phyloP scores from a whole-genome alignment of 1,140 invertebrate species.

The Drosophila asahinai region DNA sequence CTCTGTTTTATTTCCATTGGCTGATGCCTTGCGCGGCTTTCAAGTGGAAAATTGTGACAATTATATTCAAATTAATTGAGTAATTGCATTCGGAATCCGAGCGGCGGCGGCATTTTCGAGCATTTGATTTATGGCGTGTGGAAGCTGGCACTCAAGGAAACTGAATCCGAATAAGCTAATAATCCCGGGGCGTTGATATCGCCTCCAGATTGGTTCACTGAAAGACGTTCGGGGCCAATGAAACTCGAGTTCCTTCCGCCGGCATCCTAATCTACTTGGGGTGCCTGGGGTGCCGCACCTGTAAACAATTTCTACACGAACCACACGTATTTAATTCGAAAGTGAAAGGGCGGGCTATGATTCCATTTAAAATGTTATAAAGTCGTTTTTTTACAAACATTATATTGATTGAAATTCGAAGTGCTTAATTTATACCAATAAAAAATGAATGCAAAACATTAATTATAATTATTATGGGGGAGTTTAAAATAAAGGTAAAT shows the following conservation, averaged over 20 bases:
- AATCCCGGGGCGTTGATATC: conserved; percentile 44
- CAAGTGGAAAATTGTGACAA: conserved; percentile 83
- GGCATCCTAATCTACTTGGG: conserved; percentile 25
- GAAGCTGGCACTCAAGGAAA: conserved; percentile 55
- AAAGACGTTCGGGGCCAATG: conserved; percentile 26
- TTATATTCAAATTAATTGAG: conserved; percentile 84
- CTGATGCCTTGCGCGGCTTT: conserved; percentile 54
- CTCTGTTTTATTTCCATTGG: conserved; percentile 68
- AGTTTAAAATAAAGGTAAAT: too few relatives aligned
- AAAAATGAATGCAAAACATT: too few relatives aligned
- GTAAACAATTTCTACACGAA: conserved; percentile 18
- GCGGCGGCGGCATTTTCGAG: conserved; percentile 56
- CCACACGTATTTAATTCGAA: too few relatives aligned
- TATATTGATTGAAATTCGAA: too few relatives aligned
- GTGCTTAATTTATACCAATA: too few relatives aligned
- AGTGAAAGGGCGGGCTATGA: too few relatives aligned
- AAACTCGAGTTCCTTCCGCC: conserved; percentile 34
- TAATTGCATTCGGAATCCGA: conserved; percentile 70
- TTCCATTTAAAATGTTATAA: too few relatives aligned
- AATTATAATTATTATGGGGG: too few relatives aligned
- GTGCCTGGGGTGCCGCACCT: neutral
- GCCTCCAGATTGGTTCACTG: conserved; percentile 12
- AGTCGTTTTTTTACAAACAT: too few relatives aligned
- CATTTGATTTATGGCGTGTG: conserved; percentile 77
- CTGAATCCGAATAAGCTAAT: conserved; percentile 40